Base-by-base conservation (phyloP, 2,888 invertebrate genomes). In the Spatulosminthurus flaviceps region DNA sequence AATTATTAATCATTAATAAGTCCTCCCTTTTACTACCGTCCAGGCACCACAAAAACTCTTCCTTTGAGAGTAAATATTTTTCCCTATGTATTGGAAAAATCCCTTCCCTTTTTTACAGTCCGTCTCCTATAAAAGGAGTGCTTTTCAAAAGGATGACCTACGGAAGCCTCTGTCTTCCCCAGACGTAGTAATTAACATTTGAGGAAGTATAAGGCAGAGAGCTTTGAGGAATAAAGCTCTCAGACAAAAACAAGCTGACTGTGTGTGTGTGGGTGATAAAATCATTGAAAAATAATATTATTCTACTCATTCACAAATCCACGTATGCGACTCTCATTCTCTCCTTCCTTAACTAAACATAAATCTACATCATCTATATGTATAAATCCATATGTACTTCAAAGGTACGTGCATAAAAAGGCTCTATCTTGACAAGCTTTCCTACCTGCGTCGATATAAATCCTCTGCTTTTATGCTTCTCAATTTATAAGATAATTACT, bases 221-320 rank as follows among this genome's bases (percentile, higher is more conserved):
- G 24, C 64, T 26, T 22, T 4, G 13, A 16, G 24, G 24, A 64
- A 64, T 24, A 64, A 24, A 26, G 24, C 21, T n/a, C n/a, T n/a
- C n/a, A n/a, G n/a, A n/a, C n/a, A n/a, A n/a, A n/a, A n/a, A n/a
- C n/a, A n/a, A n/a, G n/a, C n/a, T n/a, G n/a, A n/a, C n/a, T n/a
- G n/a, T n/a, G n/a, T n/a, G n/a, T n/a, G 60, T 64, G 64, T 64
- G 22, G 11, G 24, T 64, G 64, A 64, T 64, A 64, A 64, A 64
- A 64, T 64, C 64, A 64, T 64, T 2, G 64, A 64, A 64, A 64
- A 64, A 64, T 51, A n/a, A n/a, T n/a, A n/a, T n/a, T n/a, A n/a
- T n/a, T n/a, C n/a, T n/a, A 51, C n/a, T n/a, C 51, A 5, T 16
- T 34, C 34, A 51, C 5, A 51, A 51, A 51, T 51, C 7, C 41